Evolutionary conservation across 2,888 invertebrate genomes (phyloP).

Genomic region (Agriopis marginaria): DNA sequence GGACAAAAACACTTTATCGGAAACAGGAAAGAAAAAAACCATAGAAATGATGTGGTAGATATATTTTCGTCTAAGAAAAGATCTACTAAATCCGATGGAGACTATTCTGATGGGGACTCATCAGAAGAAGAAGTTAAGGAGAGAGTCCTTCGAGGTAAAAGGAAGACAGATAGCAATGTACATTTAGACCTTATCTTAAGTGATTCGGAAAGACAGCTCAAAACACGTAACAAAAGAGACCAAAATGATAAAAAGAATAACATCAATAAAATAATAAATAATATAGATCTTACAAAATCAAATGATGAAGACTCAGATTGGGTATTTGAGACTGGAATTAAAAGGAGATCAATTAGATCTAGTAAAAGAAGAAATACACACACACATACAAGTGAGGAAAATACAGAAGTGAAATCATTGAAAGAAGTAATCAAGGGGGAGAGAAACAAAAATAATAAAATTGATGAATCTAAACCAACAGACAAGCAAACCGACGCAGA

Average conservation of each 20-base stretch:
- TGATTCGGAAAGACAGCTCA: not conserved
- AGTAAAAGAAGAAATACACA: not conserved
- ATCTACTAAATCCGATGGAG: not conserved
- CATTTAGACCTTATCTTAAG: not conserved
- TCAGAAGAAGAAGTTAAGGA: not conserved
- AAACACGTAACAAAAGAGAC: not conserved
- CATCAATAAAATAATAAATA: not conserved
- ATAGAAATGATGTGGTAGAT: not conserved
- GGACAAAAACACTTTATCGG: too few relatives aligned
- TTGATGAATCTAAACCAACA: not conserved
- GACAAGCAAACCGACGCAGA: not conserved
- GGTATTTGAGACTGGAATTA: not conserved
- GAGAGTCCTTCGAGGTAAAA: not conserved
- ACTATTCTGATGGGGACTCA: not conserved
- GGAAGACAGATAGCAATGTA: not conserved
- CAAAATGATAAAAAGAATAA: not conserved
- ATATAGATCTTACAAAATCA: not conserved
- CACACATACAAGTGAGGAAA: not conserved
- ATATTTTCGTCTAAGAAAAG: too few relatives aligned
- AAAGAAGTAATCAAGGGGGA: not conserved
- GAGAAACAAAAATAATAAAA: not conserved
- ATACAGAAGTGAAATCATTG: not conserved
- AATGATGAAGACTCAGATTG: conserved; percentile 2
- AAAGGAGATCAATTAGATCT: too few relatives aligned
- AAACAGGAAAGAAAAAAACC: not conserved